Conservation (phyloP, 2,888 invertebrate genomes). For the Leptothorax acervorum region DNA sequence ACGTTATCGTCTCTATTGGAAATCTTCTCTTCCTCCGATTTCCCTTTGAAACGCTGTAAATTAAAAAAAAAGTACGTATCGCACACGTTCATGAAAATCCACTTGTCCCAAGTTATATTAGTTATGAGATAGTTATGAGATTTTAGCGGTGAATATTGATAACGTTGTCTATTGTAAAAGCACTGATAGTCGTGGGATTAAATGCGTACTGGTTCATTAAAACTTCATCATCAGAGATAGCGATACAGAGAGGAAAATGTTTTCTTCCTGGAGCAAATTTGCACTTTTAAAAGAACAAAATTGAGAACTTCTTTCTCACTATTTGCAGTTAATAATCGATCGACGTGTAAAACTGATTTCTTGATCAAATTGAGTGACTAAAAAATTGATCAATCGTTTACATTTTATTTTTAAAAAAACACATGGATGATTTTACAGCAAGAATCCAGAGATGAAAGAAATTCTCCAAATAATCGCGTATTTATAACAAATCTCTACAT, state of each 20-base stretch:
- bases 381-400: not conserved
- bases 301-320: not conserved
- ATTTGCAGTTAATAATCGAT: not conserved
- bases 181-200: not conserved
- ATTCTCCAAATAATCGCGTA: not conserved
- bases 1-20: not conserved
- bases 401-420: not conserved
- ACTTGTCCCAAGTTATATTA: not conserved
- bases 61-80: not conserved
- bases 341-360: not conserved
- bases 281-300: not conserved
- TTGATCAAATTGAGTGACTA: not conserved
- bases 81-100: not conserved
- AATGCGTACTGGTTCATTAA: conserved; percentile 6
- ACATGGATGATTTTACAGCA: not conserved
- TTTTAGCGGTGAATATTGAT: not conserved
- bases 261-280: not conserved
- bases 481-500: not conserved
- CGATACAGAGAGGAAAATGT: not conserved
- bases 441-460: not conserved
- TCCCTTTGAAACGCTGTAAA: not conserved
- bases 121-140: not conserved
- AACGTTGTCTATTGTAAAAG: not conserved
- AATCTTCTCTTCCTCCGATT: not conserved
- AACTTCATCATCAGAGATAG: not conserved